These are phyloP conservation scores for Salticus scenicus DNA, from an alignment of 2,888 invertebrate species.

Conservation along the genomic window DNA sequence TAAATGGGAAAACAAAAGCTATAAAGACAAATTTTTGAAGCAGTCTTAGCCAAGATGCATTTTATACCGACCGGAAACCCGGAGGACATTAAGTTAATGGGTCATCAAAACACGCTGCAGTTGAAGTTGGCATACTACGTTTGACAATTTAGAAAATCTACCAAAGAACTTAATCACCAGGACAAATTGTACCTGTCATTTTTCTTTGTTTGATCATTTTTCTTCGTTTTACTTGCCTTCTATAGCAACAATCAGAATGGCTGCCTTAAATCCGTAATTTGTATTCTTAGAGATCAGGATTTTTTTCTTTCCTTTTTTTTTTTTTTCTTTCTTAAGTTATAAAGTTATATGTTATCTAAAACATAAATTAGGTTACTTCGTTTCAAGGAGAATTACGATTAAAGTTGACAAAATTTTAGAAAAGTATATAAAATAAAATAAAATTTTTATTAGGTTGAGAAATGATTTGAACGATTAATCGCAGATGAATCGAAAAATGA, in stretches of 20 bases:
- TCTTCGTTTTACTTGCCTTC: conserved; percentile 28
- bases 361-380: too few species aligned
- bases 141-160: conserved; percentile 63
- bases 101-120: conserved; percentile 62
- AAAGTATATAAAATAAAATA: too few species aligned
- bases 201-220: conserved; percentile 57
- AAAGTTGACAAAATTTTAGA: too few species aligned
- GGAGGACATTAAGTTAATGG: conserved; percentile 67
- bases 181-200: conserved; percentile 68
- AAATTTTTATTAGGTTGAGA: too few species aligned
- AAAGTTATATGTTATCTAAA: too few species aligned
- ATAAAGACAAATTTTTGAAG: conserved; percentile 60
- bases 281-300: conserved; percentile 26
- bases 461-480: too few species aligned
- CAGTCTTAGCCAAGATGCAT: conserved; percentile 49
- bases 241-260: conserved; percentile 44
- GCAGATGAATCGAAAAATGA: too few species aligned
- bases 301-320: too few species aligned
- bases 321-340: too few species aligned
- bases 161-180: conserved; percentile 67
- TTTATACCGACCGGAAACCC: conserved; percentile 41
- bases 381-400: too few species aligned
- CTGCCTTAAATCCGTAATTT: conserved; percentile 41
- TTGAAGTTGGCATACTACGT: conserved; percentile 23
- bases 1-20: conserved; percentile 31